Percentiles rank a stretch among this genome's conserved stretches.
Conservation (phyloP, 2,113 vertebrate species). For the Peromyscus californicus region DNA sequence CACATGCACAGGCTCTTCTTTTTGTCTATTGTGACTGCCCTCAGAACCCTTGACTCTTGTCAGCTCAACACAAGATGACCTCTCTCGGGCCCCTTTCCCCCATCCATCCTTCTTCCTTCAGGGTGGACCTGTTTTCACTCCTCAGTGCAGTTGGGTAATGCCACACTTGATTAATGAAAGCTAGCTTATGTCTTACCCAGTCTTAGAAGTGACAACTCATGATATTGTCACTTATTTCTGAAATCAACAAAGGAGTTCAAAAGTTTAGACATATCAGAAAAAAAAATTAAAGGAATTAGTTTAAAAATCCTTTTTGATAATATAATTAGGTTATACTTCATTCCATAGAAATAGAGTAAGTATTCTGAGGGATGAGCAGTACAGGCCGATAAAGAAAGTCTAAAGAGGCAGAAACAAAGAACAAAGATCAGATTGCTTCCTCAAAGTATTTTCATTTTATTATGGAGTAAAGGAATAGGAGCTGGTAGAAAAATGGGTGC, state of each 20-base stretch:
- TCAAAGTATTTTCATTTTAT: not conserved
- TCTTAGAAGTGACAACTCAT: not conserved
- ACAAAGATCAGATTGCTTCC: not conserved
- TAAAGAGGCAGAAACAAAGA: not conserved
- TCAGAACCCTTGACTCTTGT: not conserved
- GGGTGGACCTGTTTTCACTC: not conserved
- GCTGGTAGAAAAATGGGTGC: not conserved
- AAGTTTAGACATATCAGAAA: not conserved
- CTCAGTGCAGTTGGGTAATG: not conserved
- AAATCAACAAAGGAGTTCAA: not conserved
- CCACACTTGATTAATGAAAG: not conserved
- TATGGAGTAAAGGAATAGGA: not conserved
- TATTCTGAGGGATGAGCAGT: not conserved
- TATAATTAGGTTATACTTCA: not conserved
- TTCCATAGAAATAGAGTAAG: not conserved
- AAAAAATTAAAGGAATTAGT: not conserved
- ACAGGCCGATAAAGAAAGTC: not conserved
- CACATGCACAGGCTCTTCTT: not conserved
- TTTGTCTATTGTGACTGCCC: fast-evolving
- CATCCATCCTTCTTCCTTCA: not conserved
- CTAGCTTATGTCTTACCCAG: not conserved
- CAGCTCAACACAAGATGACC: fast-evolving
- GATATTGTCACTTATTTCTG: not conserved
- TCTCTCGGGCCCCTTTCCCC: fast-evolving
- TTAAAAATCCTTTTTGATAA: not conserved